These are phyloP conservation scores for Drosophila mojavensis DNA, from an alignment of 1,140 invertebrate genomes.

Conservation along the genomic window DNA sequence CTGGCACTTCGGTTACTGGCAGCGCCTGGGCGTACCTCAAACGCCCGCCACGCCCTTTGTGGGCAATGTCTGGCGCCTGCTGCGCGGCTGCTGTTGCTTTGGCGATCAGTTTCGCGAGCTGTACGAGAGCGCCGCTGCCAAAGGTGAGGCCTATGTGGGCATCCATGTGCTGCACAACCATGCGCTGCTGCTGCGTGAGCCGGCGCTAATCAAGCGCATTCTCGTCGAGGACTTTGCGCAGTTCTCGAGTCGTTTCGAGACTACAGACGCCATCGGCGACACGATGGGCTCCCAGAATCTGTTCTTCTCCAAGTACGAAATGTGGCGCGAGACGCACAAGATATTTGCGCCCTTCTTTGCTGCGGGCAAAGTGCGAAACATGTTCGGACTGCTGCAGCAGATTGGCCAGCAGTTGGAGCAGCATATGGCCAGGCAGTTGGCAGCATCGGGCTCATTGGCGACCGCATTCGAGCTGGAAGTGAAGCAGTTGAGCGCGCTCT, in stretches of 20 bases:
- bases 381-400: conserved; percentile 64
- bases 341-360: conserved; percentile 73
- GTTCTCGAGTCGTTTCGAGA: conserved; percentile 73
- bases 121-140: conserved; percentile 38
- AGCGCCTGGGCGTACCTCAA: conserved; percentile 40
- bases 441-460: no score
- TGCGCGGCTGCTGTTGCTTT: conserved; percentile 61
- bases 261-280: conserved; percentile 58
- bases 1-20: conserved; percentile 55
- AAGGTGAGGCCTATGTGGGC: conserved; percentile 71
- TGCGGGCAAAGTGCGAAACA: conserved; percentile 63
- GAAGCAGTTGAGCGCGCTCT: conserved; percentile 68
- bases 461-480: conserved; percentile 55
- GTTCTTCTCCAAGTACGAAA: conserved; percentile 69
- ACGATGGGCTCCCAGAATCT: conserved; percentile 71
- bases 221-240: conserved; percentile 84
- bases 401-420: conserved; percentile 65
- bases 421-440: conserved; percentile 47
- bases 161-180: conserved; percentile 84
- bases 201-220: conserved; percentile 85
- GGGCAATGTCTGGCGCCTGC: conserved; percentile 65
- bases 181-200: conserved; percentile 84
- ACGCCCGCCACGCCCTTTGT: conserved; percentile 59
- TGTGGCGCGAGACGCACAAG: conserved; percentile 70
- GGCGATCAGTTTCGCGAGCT: conserved; percentile 62